Conservation (phyloP, 1,140 invertebrate genomes). For the Mylabris phalerata region DNA sequence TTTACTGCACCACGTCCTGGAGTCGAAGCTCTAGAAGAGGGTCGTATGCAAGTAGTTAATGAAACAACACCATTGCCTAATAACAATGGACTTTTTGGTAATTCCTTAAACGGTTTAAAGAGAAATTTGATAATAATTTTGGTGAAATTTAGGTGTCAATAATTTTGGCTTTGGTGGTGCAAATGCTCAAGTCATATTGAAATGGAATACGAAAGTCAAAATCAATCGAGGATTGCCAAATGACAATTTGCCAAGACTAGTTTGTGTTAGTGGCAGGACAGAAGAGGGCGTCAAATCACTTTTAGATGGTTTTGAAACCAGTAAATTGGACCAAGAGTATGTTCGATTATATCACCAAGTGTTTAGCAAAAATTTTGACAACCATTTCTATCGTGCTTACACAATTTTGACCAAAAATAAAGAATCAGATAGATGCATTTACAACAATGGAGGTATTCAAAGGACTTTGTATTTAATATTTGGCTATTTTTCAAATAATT, state of each 20-base stretch:
- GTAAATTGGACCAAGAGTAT: no score
- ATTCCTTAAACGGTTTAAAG: no score
- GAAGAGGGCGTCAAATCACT: constrained; percentile 40
- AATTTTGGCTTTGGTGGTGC: constrained; percentile 60
- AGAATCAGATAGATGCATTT: no score
- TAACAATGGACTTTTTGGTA: constrained; percentile 38
- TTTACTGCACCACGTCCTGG: constrained; percentile 63
- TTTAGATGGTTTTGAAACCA: no score
- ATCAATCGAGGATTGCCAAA: constrained; percentile 31
- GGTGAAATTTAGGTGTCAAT: constrained; percentile 39
- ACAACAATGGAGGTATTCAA: no score
- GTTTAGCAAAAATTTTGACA: no score
- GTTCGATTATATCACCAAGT: no score
- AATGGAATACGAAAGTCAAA: constrained; percentile 48
- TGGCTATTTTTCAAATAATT: no score
- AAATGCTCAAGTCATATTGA: constrained; percentile 62
- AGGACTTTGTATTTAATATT: no score
- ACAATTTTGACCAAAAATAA: no score
- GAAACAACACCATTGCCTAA: constrained; percentile 55
- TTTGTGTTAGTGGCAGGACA: constrained; percentile 56
- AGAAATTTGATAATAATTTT: constrained; percentile 38
- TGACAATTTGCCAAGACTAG: constrained; percentile 54
- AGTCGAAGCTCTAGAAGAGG: constrained; percentile 64
- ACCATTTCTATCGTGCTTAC: no score
- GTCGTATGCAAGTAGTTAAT: constrained; percentile 61